Evolutionary conservation across 2,888 invertebrate genomes (phyloP), one percentile per base, ranked within the genome.

Genomic region (Acronicta alni): DNA sequence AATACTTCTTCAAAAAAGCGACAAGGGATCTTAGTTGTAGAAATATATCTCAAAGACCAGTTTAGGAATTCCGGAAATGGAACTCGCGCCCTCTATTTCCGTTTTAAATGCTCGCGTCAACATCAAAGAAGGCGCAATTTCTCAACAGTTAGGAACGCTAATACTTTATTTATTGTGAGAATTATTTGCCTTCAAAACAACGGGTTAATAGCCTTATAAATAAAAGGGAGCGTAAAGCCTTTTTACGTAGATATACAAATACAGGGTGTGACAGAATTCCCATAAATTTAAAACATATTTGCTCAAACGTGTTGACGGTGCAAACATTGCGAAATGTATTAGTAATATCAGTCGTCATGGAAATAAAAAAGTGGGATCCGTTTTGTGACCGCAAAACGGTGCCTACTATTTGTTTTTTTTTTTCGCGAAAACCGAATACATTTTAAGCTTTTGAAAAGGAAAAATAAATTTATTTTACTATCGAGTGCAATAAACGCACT

Each of bases 51-150:
- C 17, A n/a, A 49, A 55, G 51, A 57, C 55, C 66, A 75, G 48
- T 65, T 70, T 41, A 57, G 56, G 17, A 23, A 57, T 46, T 23
- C 43, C 64, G 75, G 70, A 77, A 74, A 77, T 72, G 46, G 39
- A 77, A 69, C 46, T 20, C 42, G 10, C 46, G 64, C 43, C 49
- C 42, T 51, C 55, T 73, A 77, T 77, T 77, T 77, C 64, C 77
- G 55, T 17, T 65, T 71, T 49, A 53, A 71, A 67, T 45, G 51
- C 52, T 45, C 35, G 46, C 48, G 74, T 60, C 72, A 57, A 67
- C 62, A 14, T 23, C 51, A 56, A 45, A 39, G 56, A 74, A 16
- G 44, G 39, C 47, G n/a, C 20, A 18, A 47, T 61, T 53, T 46
- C 15, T 49, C 49, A 43, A 44, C 35, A 16, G 47, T 45, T 57